Evolutionary conservation across 2,888 invertebrate species (phyloP), one percentile per base, ranked within the genome.

Genomic region (Notocelia uddmanniana): DNA sequence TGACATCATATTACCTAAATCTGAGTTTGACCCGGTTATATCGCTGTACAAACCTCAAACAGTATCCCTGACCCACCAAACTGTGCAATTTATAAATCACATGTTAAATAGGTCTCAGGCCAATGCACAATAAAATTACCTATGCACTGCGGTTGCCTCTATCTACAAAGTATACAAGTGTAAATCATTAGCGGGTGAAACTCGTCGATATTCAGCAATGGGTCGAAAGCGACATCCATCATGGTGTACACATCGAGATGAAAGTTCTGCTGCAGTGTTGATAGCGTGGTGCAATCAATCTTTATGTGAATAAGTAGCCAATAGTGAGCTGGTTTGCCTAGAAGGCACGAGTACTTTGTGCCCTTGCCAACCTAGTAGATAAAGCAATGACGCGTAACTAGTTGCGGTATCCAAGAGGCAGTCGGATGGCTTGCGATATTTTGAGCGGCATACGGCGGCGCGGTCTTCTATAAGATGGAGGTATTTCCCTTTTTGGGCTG

Each of bases 101-200:
- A 15, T 5, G 15, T 5, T 45, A n/a, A n/a, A 13, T 37, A 13
- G 34, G 41, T 13, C 41, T 13, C 55, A 21, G 0, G 8, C 15
- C 3, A 45, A 59, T 19, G 18, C 41, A 9, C 59, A 21, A 21
- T n/a, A 19, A 23, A 60, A 60, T n/a, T n/a, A 26, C 18, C 9
- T 15, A 60, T 19, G 60, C 45, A 26, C 57, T 19, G 48, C 62
- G 62, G 62, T 60, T 23, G 59, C 21, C 64, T 37, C 64, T 64
- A 52, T 64, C 63, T 15, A 31, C 63, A 54, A 34, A 50, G 50
- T 34, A 3, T 55, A 64, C 64, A 64, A 37, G 64, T 64, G 64
- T 64, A 64, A 64, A 64, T 64, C 54, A 64, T 64, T 64, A 64
- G 64, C 52, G 8, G 11, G 64, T 52, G 64, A 64, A 64, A 64